Base-by-base conservation (phyloP, 1,140 invertebrate species). In the Papilio helenus region DNA sequence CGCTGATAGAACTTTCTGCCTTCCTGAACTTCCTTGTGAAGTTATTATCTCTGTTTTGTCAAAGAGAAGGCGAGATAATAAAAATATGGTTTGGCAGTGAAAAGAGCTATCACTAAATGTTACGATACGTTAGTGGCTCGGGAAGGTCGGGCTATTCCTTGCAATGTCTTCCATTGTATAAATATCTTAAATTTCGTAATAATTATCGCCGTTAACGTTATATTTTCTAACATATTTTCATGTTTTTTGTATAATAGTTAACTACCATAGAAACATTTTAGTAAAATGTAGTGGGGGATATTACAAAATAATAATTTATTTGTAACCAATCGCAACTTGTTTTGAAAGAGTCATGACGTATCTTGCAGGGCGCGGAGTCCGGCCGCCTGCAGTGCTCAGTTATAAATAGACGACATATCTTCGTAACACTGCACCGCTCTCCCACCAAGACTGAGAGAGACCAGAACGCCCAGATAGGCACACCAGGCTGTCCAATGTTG, bases 381-480 rank as follows among this genome's bases (percentile, higher is more conserved):
- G 83, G 84, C 83, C 80, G 86, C 83, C 80, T 87, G 85, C 89
- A 90, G 83, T 85, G 88, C 87, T 90, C 82, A 84, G 86, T 86
- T 94, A 94, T 91, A 93, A 94, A 94, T 94, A 94, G 91, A 89
- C 86, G 86, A 88, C 88, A 88, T 89, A 90, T 93, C 90, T 91
- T 90, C 88, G 87, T 89, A 88, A 88, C 88, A 86, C 85, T 91
- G 88, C 88, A 91, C 79, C 86, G 90, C 90, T 93, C 92, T 94
- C 92, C 92, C 92, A 85, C 88, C 89, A 86, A 93, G 89, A 90
- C 89, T 88, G 89, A 89, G 88, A 86, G 85, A 90, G 84, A 86
- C 88, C 88, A 89, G 89, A 84, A 84, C 76, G 51, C 76, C 34
- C 34, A 42, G n/a, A 1, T 77, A 65, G 76, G 55, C 29, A 26